Conservation (phyloP, 2,888 invertebrate genomes). For the Imbricaverruca yamaguchii region DNA sequence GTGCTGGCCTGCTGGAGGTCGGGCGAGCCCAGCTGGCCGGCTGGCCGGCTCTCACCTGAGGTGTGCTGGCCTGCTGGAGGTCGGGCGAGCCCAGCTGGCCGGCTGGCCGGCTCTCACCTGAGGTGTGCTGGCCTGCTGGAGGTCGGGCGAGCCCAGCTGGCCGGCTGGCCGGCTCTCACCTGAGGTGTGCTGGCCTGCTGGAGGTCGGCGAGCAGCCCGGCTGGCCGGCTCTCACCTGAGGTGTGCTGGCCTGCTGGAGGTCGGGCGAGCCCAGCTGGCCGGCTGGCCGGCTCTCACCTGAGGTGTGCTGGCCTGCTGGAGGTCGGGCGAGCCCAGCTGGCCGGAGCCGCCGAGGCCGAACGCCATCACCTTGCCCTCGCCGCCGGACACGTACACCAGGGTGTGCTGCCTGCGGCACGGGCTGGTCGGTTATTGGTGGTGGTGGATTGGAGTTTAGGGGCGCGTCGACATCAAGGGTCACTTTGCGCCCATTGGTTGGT, state of each 20-base stretch:
- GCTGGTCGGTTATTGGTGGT: neutral
- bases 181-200: conserved; percentile 27
- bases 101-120: conserved; percentile 25
- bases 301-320: conserved; percentile 26
- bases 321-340: conserved; percentile 30
- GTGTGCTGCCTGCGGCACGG: neutral
- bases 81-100: conserved; percentile 31
- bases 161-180: conserved; percentile 26
- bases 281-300: conserved; percentile 24
- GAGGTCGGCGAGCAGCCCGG: conserved; percentile 25
- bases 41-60: conserved; percentile 25
- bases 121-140: conserved; percentile 26
- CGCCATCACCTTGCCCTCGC: conserved; percentile 28
- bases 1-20: conserved; percentile 25
- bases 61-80: conserved; percentile 25
- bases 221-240: too few relatives aligned
- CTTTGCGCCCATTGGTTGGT: too few relatives aligned
- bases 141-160: conserved; percentile 30
- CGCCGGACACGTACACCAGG: neutral
- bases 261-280: too few relatives aligned
- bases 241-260: too few relatives aligned
- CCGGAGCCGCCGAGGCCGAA: conserved; percentile 32
- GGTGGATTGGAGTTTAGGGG: too few relatives aligned
- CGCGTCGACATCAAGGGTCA: too few relatives aligned
- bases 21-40: conserved; percentile 31